Conservation (phyloP, 2,113 vertebrate genomes). For the Geothlypis trichas region DNA sequence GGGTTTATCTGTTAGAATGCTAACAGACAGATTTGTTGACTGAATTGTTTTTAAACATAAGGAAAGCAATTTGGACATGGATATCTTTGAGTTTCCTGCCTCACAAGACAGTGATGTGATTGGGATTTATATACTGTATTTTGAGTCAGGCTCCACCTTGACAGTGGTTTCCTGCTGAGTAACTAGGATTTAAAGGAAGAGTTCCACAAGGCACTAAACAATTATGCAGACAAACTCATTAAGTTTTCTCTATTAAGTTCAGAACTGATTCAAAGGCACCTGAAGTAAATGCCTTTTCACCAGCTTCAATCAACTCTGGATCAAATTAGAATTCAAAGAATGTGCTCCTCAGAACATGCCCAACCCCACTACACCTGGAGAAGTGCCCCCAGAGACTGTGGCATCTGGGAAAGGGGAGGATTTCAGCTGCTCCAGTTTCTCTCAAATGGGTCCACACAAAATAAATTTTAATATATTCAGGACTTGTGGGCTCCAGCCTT, state of each 20-base stretch:
- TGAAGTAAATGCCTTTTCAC: neutral
- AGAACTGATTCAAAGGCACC: neutral
- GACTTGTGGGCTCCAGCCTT: neutral
- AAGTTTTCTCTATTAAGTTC: neutral
- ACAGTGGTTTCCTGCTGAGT: neutral
- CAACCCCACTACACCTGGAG: neutral
- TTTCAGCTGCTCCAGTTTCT: neutral
- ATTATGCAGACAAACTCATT: neutral
- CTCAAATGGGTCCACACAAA: neutral
- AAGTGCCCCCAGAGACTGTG: neutral
- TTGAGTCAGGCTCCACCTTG: neutral
- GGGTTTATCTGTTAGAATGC: neutral
- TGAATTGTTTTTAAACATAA: neutral
- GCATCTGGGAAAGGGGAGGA: neutral
- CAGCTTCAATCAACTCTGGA: neutral
- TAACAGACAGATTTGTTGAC: neutral
- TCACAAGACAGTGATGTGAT: neutral
- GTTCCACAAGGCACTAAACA: neutral
- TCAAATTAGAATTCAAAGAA: neutral
- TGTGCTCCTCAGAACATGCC: neutral
- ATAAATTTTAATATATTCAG: neutral
- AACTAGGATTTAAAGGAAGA: neutral
- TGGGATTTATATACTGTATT: neutral
- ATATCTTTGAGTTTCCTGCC: neutral
- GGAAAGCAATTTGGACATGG: neutral